Evolutionary conservation across 2,888 invertebrate species (phyloP).

Genomic region (Epicampocera succincta): DNA sequence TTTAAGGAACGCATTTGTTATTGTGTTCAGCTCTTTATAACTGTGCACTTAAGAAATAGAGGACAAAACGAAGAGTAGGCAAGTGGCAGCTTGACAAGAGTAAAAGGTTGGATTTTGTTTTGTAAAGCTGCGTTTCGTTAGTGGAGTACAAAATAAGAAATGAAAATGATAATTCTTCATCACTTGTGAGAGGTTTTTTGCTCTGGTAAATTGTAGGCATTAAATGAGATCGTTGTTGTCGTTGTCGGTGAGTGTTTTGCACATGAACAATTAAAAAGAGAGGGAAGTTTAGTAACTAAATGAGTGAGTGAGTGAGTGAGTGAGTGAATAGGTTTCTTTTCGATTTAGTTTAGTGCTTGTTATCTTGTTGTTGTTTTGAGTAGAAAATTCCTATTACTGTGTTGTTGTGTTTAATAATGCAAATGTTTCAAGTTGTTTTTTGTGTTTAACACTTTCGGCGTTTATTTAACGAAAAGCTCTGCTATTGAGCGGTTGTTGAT

Average conservation of each 20-base stretch:
- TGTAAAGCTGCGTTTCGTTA: no score
- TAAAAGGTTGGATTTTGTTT: no score
- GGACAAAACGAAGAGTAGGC: conserved; percentile 4
- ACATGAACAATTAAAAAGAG: conserved; percentile 43
- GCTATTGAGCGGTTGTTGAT: conserved; percentile 78
- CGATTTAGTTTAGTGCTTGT: neutral
- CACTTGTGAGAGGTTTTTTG: conserved; percentile 33
- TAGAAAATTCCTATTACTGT: conserved; percentile 3
- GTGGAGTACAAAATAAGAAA: no score
- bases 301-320: conserved; percentile 30
- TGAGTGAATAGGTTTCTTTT: conserved; percentile 24
- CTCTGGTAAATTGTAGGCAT: no score
- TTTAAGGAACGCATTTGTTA: neutral
- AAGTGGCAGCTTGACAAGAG: neutral
- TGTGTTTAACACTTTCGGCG: conserved; percentile 72
- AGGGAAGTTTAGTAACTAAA: conserved; percentile 31
- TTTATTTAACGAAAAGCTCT: conserved; percentile 81
- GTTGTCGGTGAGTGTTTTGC: conserved; percentile 18
- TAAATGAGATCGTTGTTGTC: neutral
- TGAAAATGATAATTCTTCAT: conserved; percentile 33
- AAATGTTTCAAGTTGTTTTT: conserved; percentile 68
- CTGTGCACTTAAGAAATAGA: conserved; percentile 22
- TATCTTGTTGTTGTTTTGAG: conserved; percentile 47
- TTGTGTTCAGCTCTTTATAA: conserved; percentile 5
- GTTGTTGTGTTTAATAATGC: conserved; percentile 54